phyloP scores from a whole-genome alignment of 2,888 invertebrate genomes.

The Xiphydria camelus region DNA sequence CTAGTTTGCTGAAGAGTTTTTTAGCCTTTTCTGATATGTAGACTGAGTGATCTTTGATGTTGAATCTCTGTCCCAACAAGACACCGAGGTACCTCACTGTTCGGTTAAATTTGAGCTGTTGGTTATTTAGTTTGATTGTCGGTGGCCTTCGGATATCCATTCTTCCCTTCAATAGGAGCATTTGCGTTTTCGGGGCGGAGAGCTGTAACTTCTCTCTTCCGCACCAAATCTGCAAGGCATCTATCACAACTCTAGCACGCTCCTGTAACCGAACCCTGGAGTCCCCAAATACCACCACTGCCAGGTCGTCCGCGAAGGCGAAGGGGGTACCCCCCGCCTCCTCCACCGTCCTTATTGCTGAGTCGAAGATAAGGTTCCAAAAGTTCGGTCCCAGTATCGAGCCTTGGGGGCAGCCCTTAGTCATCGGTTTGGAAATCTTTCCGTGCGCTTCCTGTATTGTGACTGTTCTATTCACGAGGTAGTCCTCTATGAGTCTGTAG shows the following conservation, averaged over 20 bases:
- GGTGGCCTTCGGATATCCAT: neutral
- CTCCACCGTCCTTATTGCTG: no score
- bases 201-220: neutral
- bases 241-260: neutral
- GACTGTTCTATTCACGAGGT: neutral
- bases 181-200: neutral
- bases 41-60: no score
- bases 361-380: conserved; percentile 19
- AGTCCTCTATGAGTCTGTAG: neutral
- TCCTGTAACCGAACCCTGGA: neutral
- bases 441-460: neutral
- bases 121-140: neutral
- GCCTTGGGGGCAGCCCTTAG: conserved; percentile 5
- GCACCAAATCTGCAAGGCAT: neutral
- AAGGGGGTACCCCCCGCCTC: neutral
- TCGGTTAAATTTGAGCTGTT: neutral
- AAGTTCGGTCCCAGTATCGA: conserved; percentile 1
- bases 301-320: conserved; percentile 21
- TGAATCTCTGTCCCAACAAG: neutral
- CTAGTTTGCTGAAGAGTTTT: neutral
- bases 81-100: neutral
- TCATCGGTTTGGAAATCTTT: neutral
- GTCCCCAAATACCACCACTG: neutral
- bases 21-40: no score
- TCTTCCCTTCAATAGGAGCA: neutral